Evolutionary conservation across 2,113 vertebrate genomes (phyloP).

Genomic region (Phainopepla nitens): DNA sequence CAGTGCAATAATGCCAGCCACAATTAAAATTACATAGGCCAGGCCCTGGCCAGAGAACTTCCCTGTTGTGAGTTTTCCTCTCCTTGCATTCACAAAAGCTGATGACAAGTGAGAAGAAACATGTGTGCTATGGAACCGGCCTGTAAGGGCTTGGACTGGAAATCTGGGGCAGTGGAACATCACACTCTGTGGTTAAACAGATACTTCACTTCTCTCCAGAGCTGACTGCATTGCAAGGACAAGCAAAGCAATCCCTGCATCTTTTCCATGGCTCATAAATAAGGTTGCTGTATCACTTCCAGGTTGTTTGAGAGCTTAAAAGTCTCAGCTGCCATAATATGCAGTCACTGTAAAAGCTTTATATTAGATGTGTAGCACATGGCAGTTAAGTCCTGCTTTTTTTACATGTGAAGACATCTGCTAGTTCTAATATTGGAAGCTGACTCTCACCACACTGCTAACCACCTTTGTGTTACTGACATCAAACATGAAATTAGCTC

Average conservation of each 20-base stretch:
- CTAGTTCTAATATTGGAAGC: neutral
- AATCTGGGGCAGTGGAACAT: neutral
- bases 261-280: neutral
- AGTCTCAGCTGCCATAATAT: neutral
- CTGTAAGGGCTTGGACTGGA: rapidly evolving
- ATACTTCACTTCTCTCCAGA: neutral
- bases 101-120: neutral
- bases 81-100: neutral
- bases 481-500: neutral
- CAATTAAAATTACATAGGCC: neutral
- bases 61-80: neutral
- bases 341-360: neutral
- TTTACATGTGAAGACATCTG: neutral
- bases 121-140: rapidly evolving
- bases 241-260: neutral
- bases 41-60: neutral
- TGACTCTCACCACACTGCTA: neutral
- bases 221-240: neutral
- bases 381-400: neutral
- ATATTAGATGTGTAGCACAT: neutral
- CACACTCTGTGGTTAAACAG: neutral
- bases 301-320: neutral
- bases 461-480: neutral
- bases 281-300: neutral
- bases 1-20: neutral